A percentile compares a stretch with the other conserved stretches of the same genome.
phyloP scores from a whole-genome alignment of 2,113 vertebrate genomes.

The Perca fluviatilis region DNA sequence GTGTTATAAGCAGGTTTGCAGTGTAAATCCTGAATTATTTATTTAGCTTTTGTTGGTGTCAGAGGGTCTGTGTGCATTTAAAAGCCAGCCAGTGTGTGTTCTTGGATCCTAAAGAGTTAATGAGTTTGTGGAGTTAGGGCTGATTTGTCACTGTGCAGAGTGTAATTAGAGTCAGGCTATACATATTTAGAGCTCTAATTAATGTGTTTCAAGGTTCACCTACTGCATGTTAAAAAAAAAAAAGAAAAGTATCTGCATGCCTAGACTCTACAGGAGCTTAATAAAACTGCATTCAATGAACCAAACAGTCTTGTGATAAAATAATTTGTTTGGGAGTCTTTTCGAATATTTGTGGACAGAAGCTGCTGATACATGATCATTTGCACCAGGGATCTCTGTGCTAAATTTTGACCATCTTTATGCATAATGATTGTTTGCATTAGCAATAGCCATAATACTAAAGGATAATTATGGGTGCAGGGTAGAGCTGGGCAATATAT shows the following conservation, averaged over 20 bases:
- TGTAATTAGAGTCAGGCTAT: slow-evolving; percentile 75
- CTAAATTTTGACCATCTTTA: background rate
- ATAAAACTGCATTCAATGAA: background rate
- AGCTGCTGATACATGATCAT: background rate
- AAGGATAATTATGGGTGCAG: too few species aligned
- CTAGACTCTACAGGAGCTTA: slow-evolving; percentile 23
- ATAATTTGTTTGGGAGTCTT: background rate
- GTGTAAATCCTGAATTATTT: slow-evolving; percentile 35
- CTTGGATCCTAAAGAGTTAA: slow-evolving; percentile 69
- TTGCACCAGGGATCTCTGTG: background rate
- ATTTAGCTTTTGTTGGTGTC: slow-evolving; percentile 15
- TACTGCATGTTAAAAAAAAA: slow-evolving; percentile 59
- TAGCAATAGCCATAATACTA: background rate
- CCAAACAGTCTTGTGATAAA: background rate
- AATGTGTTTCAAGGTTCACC: slow-evolving; percentile 78
- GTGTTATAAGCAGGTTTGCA: slow-evolving; percentile 34
- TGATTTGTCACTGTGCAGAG: slow-evolving; percentile 66
- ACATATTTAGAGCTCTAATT: slow-evolving; percentile 82
- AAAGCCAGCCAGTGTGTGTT: slow-evolving; percentile 15
- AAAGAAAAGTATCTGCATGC: slow-evolving; percentile 6
- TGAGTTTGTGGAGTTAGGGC: slow-evolving; percentile 61
- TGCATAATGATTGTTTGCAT: background rate
- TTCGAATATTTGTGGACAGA: background rate
- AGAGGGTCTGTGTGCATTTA: slow-evolving; percentile 1
- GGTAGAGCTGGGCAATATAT: too few species aligned